phyloP scores from a whole-genome alignment of 2,797 vertebrate species.

The Sebastes steindachneri region DNA sequence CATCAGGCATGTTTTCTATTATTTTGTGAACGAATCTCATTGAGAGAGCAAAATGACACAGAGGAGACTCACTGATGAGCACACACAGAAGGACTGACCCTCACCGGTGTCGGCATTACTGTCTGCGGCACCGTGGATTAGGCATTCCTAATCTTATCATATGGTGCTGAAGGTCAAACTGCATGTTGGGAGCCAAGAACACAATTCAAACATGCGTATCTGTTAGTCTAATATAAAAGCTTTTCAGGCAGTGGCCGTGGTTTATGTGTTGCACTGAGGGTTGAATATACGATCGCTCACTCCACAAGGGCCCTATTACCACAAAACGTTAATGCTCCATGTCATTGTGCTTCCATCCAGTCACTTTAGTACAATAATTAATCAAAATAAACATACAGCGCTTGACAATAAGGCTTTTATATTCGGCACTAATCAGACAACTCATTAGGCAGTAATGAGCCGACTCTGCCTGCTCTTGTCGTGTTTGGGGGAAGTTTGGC shows the following conservation, averaged over 20 bases:
- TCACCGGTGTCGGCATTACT: not conserved
- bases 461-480: conserved; percentile 74
- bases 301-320: conserved; percentile 63
- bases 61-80: conserved; percentile 3
- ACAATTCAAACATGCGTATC: not conserved
- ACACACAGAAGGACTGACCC: not conserved
- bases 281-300: conserved; percentile 23
- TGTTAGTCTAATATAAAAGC: not conserved
- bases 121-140: not conserved
- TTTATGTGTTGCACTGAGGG: conserved; percentile 14
- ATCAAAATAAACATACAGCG: conserved; percentile 83
- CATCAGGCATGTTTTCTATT: not conserved
- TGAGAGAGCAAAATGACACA: not conserved
- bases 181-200: not conserved
- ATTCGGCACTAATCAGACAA: conserved; percentile 81
- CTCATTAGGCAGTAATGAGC: conserved; percentile 85
- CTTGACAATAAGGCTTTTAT: conserved; percentile 81
- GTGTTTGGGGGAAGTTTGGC: conserved; percentile 73
- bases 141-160: not conserved
- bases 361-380: conserved; percentile 82
- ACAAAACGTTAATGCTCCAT: conserved; percentile 62
- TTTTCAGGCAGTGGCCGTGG: not conserved
- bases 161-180: conserved; percentile 3
- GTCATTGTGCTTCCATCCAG: conserved; percentile 69
- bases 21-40: not conserved